Base-by-base conservation (phyloP, 2,888 invertebrate species). In the Oscheius sp. region DNA sequence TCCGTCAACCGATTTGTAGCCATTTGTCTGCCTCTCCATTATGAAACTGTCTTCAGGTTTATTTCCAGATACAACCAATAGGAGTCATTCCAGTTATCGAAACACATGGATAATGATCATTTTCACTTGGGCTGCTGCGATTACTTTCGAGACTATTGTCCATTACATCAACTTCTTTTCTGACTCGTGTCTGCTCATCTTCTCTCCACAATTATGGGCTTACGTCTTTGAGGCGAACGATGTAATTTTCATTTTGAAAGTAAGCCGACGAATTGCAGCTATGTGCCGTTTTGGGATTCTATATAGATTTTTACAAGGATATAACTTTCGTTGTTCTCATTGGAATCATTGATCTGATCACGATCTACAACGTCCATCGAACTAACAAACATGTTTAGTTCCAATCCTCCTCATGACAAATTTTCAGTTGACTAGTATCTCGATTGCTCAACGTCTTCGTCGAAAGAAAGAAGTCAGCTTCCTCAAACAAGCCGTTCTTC, bases 281-380 rank as follows among this genome's bases (percentile, higher is more conserved):
- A 4, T 73, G 67, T 42, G 42, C 25, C 48, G 63, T 70, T 25
- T 31, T 70, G 15, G 70, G 48, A 2, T 73, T 63, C 37, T 64
- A 73, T 33, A 27, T 65, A 5, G 70, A 73, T 29, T 73, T 73
- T 27, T 67, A 67, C 64, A 70, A 70, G 20, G 67, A 61, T 31
- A 27, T 72, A 1, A 3, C 45, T 3, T 55, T 70, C 12, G 67
- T 72, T 4, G 23, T 53, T 15, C 25, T 57, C 8, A 61, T 73
- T 4, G 63, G 55, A 3, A 34, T 65, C 1, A 27, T 73, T 2
- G 73, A 73, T 45, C 15, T 69, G 2, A 6, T 63, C 17, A 71
- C 73, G 1, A 66, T 70, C 15, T 57, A 50, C 10, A 48, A 65
- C 3, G 70, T 73, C 12, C 70, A 65, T n/a, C 57, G 64, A 25